Base-by-base conservation (phyloP, 1,140 invertebrate genomes). In the Eupeodes corollae region DNA sequence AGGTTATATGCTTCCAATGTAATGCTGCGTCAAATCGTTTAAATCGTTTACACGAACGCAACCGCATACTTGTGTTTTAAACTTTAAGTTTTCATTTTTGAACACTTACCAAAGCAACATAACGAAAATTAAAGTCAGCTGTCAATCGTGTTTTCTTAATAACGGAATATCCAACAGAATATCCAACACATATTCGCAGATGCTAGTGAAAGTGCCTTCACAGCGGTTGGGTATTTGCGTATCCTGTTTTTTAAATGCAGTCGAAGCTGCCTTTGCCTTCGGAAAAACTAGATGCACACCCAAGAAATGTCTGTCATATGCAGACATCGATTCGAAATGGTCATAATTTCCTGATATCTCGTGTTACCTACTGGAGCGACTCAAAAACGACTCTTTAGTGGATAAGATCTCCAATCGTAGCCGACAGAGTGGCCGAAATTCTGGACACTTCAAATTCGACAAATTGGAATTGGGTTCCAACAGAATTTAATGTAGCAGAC, bases 281-380 rank as follows among this genome's bases (percentile, higher is more conserved):
- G 51, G 51, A 13, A 70, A 68, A 48, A 47, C 57, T 1, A 50
- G 55, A 43, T 62, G 69, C 2, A 54, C 69, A 0, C 67, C 67
- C 9, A 6, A 66, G 9, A 63, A 63, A 42, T 19, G 42, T 2
- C 26, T 59, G 6, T 60, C 52, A 61, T 26, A 12, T 73, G 6
- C 50, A 52, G 6, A 19, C 33, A 3, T 14, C 30, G 13, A 37
- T 48, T 21, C 14, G n/a, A 16, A 5, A 48, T 21, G 3, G 18
- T 10, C 34, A 44, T 31, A n/a, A 10, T 32, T 5, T 39, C 2
- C 10, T 2, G 8, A 11, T 35, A 5, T 8, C 16, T 6, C 8
- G 11, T 3, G 11, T 8, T 8, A 19, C 13, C 1, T 12, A 34
- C 3, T 45, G 44, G 44, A 42, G 3, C 14, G 44, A 45, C 31